phyloP scores from a whole-genome alignment of 2,888 invertebrate species.

The Leucania comma region DNA sequence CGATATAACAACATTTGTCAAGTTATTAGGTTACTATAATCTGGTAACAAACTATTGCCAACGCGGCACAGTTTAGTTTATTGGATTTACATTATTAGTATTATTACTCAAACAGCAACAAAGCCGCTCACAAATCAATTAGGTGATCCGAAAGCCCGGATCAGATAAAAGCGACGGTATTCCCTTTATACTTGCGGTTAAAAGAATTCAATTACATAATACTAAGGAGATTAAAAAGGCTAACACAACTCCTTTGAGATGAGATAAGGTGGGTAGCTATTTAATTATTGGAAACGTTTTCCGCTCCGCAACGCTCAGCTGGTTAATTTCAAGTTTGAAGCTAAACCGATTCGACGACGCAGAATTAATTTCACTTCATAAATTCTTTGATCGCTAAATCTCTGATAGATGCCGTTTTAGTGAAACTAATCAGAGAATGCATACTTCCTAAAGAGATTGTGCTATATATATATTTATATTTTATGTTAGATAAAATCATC shows the following conservation, averaged over 20 bases:
- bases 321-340: constrained; percentile 73
- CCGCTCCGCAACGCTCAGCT: constrained; percentile 67
- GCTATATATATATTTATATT: too few species aligned
- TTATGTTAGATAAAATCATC: too few species aligned
- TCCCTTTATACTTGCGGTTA: constrained; percentile 86
- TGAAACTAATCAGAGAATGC: constrained; percentile 30
- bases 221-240: constrained; percentile 87
- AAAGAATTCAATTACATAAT: constrained; percentile 89
- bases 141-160: constrained; percentile 82
- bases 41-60: constrained; percentile 53
- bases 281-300: constrained; percentile 82
- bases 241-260: constrained; percentile 85
- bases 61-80: constrained; percentile 52
- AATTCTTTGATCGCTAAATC: constrained; percentile 65
- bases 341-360: constrained; percentile 66
- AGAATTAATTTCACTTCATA: constrained; percentile 70
- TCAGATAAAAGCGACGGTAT: constrained; percentile 84
- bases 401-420: constrained; percentile 51
- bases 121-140: constrained; percentile 82
- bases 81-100: constrained; percentile 71
- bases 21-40: constrained; percentile 53
- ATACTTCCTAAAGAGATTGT: constrained; percentile 7
- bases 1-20: constrained; percentile 45
- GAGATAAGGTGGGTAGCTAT: constrained; percentile 81
- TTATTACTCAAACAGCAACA: constrained; percentile 75